phyloP scores from a whole-genome alignment of 2,888 invertebrate species.

The Noctua janthina region DNA sequence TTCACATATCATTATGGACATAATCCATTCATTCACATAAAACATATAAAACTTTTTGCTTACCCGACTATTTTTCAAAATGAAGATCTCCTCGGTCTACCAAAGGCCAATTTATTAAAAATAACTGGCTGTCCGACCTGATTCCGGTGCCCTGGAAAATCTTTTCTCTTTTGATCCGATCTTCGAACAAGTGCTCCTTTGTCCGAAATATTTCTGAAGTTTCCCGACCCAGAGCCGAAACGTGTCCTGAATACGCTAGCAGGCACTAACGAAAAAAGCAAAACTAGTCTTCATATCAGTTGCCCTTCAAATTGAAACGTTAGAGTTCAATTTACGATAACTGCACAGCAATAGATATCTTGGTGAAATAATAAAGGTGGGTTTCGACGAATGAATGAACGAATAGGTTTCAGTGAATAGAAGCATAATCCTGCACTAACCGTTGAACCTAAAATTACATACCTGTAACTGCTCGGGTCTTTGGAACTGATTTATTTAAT shows the following conservation, averaged over 20 bases:
- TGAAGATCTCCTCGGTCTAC: slow-evolving; percentile 5
- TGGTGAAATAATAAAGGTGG: slow-evolving; percentile 55
- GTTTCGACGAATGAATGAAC: slow-evolving; percentile 60
- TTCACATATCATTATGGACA: background rate
- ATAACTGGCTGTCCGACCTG: slow-evolving; percentile 44
- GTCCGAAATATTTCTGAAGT: slow-evolving; percentile 61
- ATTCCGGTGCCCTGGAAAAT: slow-evolving; percentile 50
- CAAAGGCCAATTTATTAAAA: slow-evolving; percentile 46
- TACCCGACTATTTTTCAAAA: slow-evolving; percentile 18
- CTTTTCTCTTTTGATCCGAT: slow-evolving; percentile 55
- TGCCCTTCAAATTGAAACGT: background rate
- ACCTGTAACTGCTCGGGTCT: background rate
- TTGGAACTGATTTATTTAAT: background rate
- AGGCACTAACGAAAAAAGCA: slow-evolving; percentile 47
- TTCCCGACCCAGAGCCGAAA: slow-evolving; percentile 56
- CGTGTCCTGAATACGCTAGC: slow-evolving; percentile 61
- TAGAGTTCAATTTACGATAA: slow-evolving; percentile 34
- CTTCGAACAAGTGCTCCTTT: slow-evolving; percentile 56
- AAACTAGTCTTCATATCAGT: slow-evolving; percentile 15
- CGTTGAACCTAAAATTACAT: slow-evolving; percentile 29
- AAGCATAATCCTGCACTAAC: slow-evolving; percentile 38
- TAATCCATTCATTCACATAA: background rate
- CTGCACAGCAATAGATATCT: background rate
- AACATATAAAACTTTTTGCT: background rate
- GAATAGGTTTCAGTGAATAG: slow-evolving; percentile 65